Conservation (phyloP, 2,888 invertebrate species). For the Chrysolina americana region DNA sequence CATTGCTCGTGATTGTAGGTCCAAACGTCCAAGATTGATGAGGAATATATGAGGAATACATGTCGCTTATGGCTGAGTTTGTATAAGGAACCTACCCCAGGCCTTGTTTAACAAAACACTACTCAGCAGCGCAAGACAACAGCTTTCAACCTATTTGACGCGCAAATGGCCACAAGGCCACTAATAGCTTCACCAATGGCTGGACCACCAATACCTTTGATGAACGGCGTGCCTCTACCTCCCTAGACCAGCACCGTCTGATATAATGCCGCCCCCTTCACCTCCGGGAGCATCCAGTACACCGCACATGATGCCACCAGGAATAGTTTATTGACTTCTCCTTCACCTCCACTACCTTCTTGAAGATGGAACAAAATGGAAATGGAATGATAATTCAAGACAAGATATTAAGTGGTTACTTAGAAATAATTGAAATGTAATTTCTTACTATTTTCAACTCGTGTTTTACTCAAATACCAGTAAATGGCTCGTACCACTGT, state of each 20-base stretch:
- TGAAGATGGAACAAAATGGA: background rate
- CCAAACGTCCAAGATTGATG: conserved; percentile 91
- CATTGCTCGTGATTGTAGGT: conserved; percentile 96
- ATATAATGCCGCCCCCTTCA: conserved; percentile 70
- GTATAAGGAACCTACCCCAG: conserved; percentile 80
- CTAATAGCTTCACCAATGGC: conserved; percentile 75
- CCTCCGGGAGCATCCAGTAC: conserved; percentile 71
- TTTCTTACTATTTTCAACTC: background rate
- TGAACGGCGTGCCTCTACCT: conserved; percentile 66
- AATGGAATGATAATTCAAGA: too few species aligned
- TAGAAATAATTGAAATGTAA: too few species aligned
- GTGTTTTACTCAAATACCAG: too few species aligned
- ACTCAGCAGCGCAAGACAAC: conserved; percentile 39
- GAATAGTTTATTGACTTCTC: conserved; percentile 75
- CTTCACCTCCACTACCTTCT: conserved; percentile 77
- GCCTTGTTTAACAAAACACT: conserved; percentile 38
- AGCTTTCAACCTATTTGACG: conserved; percentile 66
- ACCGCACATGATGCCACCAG: conserved; percentile 71
- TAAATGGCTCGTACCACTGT: too few species aligned
- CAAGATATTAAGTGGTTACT: too few species aligned
- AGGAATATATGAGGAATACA: conserved; percentile 99
- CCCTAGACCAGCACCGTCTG: conserved; percentile 70
- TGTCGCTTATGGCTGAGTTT: conserved; percentile 99
- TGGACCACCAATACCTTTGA: conserved; percentile 51
- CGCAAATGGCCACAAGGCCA: conserved; percentile 76